Percentiles rank a stretch among this genome's conserved stretches.
These are phyloP conservation scores for Actinostola sp. DNA, from an alignment of 92 coral and sea anemone species.

Conservation along the genomic window DNA sequence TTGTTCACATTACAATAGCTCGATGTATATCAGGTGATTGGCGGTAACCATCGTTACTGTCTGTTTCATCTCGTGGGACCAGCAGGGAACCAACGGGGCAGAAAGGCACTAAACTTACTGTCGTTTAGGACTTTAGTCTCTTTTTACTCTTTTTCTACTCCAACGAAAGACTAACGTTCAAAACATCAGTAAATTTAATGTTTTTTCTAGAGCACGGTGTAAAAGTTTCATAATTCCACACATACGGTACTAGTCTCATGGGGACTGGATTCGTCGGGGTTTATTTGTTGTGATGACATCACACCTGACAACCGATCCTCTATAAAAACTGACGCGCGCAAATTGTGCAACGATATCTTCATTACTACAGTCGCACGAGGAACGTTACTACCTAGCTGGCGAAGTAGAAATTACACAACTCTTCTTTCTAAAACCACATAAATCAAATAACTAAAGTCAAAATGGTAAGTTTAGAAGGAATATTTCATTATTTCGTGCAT, in stretches of 20 bases:
- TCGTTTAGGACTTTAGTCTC: no score
- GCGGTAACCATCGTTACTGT: conserved; percentile 7
- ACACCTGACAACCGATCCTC: conserved; percentile 4
- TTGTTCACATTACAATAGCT: no score
- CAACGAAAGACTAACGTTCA: no score
- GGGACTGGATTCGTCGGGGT: no score
- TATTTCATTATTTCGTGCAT: no score
- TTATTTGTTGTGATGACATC: background rate
- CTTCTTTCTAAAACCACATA: background rate
- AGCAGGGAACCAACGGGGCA: no score
- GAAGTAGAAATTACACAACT: background rate
- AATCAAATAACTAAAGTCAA: conserved; percentile 2
- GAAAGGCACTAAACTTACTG: no score
- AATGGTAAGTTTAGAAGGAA: conserved; percentile 22
- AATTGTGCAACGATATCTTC: background rate
- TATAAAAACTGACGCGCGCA: background rate
- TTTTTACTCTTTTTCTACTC: no score
- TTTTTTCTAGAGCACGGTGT: no score
- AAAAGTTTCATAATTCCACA: no score
- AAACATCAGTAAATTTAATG: no score
- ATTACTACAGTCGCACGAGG: conserved; percentile 6
- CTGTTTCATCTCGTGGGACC: conserved; percentile 24
- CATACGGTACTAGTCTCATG: no score
- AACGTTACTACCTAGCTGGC: conserved; percentile 20
- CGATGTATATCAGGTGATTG: background rate